Conservation (phyloP, 2,888 invertebrate genomes). For the Xestia ashworthii region DNA sequence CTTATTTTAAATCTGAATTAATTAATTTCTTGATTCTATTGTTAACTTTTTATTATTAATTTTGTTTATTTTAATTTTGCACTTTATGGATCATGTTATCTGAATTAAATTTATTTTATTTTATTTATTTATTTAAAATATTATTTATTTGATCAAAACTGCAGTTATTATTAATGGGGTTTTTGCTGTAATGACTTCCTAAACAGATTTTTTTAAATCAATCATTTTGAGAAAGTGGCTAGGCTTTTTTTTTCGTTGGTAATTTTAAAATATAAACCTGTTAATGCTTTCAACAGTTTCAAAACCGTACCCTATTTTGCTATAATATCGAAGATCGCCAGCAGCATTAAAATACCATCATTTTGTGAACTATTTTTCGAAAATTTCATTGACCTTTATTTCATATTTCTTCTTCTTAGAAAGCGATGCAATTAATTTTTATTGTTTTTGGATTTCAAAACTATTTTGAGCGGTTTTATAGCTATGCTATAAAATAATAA, state of each 20-base stretch:
- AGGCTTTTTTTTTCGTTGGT: too few species aligned
- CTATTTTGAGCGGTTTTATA: background rate
- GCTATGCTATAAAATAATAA: background rate
- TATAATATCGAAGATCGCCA: too few species aligned
- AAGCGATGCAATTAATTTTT: conserved; percentile 3
- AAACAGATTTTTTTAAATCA: background rate
- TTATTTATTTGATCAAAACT: conserved; percentile 6
- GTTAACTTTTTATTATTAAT: too few species aligned
- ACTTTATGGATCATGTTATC: too few species aligned
- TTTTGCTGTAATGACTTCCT: background rate
- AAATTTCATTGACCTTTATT: background rate
- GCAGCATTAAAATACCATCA: background rate
- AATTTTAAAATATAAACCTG: too few species aligned
- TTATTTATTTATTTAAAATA: too few species aligned
- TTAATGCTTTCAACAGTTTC: background rate
- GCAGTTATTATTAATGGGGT: background rate
- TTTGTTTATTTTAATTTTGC: too few species aligned
- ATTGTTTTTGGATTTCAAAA: background rate
- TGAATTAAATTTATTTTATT: too few species aligned
- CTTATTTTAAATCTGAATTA: too few species aligned
- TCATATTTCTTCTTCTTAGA: background rate
- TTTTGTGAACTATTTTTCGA: background rate
- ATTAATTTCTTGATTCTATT: too few species aligned
- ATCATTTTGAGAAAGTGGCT: conserved; percentile 19
- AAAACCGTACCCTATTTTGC: too few species aligned